Evolutionary conservation across 2,888 invertebrate genomes (phyloP).

Genomic region (Sthenelais limicola): DNA sequence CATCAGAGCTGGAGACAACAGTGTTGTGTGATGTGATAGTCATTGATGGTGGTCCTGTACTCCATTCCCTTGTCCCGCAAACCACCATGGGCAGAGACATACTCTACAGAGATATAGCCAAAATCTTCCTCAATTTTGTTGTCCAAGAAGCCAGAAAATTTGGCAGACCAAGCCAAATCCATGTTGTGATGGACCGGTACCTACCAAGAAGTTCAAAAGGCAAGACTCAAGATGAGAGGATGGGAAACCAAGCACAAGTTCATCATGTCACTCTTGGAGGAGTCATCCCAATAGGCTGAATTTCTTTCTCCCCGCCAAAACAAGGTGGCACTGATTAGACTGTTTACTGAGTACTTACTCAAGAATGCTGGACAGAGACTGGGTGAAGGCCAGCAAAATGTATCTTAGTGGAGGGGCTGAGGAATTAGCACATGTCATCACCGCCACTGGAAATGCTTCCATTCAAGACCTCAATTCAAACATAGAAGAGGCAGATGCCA

Average conservation of each 20-base stretch:
- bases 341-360: not conserved
- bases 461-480: not conserved
- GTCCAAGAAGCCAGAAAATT: not conserved
- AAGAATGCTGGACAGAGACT: not conserved
- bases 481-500: constrained; percentile 25
- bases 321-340: not conserved
- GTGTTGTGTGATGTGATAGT: not conserved
- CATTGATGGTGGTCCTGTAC: constrained; percentile 22
- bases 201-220: not conserved
- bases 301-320: not conserved
- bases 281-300: not conserved
- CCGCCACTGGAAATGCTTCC: not conserved
- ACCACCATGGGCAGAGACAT: not conserved
- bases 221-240: not conserved
- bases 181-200: constrained; percentile 24
- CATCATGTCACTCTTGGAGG: not conserved
- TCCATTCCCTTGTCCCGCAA: not conserved
- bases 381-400: not conserved
- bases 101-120: constrained; percentile 18
- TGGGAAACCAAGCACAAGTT: not conserved
- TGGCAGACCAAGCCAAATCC: not conserved
- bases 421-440: constrained; percentile 3
- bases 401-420: constrained; percentile 3
- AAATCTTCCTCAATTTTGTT: not conserved
- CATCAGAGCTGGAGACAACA: not conserved